Evolutionary conservation across 2,888 invertebrate genomes (phyloP).

Genomic region (Cosmia pyralina): DNA sequence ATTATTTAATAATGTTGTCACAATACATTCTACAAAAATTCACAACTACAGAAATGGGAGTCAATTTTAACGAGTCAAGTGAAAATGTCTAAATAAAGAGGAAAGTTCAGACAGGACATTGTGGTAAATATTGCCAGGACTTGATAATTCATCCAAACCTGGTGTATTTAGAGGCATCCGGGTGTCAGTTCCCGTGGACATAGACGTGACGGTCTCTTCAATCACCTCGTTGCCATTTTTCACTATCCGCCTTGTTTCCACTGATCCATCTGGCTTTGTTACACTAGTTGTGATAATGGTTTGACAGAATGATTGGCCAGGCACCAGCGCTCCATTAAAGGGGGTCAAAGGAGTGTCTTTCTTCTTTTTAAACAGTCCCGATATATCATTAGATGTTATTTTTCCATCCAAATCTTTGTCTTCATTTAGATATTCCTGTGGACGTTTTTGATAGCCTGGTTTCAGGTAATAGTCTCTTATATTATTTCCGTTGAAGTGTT

Average conservation of each 20-base stretch:
- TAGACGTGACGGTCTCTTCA: constrained; percentile 80
- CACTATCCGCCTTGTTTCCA: constrained; percentile 83
- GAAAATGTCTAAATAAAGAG: constrained; percentile 81
- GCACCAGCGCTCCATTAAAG: constrained; percentile 78
- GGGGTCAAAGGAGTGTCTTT: constrained; percentile 70
- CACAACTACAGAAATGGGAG: constrained; percentile 43
- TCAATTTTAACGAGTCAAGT: constrained; percentile 66
- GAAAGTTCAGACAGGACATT: constrained; percentile 77
- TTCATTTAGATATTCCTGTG: constrained; percentile 71
- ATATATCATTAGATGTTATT: constrained; percentile 84
- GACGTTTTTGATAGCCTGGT: constrained; percentile 80
- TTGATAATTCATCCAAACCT: constrained; percentile 73
- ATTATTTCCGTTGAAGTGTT: constrained; percentile 73
- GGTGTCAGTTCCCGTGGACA: constrained; percentile 65
- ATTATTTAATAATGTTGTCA: constrained; percentile 50
- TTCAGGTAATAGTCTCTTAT: constrained; percentile 86
- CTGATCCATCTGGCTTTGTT: constrained; percentile 83
- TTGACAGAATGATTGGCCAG: constrained; percentile 82
- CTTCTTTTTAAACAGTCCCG: constrained; percentile 81
- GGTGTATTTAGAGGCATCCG: constrained; percentile 66
- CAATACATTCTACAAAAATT: constrained; percentile 52
- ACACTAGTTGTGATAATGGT: constrained; percentile 86
- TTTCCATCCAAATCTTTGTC: constrained; percentile 86
- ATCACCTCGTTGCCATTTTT: constrained; percentile 84
- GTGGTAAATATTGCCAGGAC: constrained; percentile 73